Base-by-base conservation (phyloP, 2,888 invertebrate genomes). In the Lepidochrysops patricia region DNA sequence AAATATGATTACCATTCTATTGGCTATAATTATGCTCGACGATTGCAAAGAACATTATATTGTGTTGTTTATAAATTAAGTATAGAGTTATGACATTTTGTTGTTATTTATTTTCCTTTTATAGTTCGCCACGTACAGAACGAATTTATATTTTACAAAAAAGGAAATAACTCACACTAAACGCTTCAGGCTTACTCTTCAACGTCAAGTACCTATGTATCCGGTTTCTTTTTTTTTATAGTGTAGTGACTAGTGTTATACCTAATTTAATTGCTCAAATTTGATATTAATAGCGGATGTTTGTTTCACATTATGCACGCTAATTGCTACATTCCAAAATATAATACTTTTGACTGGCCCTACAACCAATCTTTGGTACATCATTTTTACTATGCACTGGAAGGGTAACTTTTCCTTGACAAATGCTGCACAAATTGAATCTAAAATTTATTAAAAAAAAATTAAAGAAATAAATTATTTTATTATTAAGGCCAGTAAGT, bases 41-140 rank as follows among this genome's bases (percentile, higher is more conserved):
- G n/a, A n/a, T n/a, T n/a, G n/a, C n/a, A n/a, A n/a, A n/a, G 58
- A 61, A 61, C 57, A 61, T 61, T 61, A 61, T 37, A 62, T 64
- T 62, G 62, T 63, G 61, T 67, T 65, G 61, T 59, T 61, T 61
- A 61, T 59, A 15, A 57, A 57, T 56, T 57, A 37, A 48, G 54
- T 32, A 49, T 61, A 61, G 27, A 29, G 27, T 62, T 61, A 58
- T 54, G 61, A 57, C 58, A 57, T 57, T 54, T 57, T 57, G 29
- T 49, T 56, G 50, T 58, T 56, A 58, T 61, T 61, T 57, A 56
- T 61, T 61, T 49, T 56, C 34, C 29, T 54, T 15, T 13, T 50
- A 9, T 58, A 58, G 25, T 52, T 52, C 32, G 13, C 19, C 29
- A 32, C 7, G 9, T 6, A 43, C 7, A 12, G 29, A 43, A 48